A percentile compares a stretch with the other conserved stretches of the same genome.
These are phyloP conservation scores for Haliclystus octoradiatus DNA, from an alignment of 30 jellyfish, hydroid and myxozoan species.

Conservation along the genomic window DNA sequence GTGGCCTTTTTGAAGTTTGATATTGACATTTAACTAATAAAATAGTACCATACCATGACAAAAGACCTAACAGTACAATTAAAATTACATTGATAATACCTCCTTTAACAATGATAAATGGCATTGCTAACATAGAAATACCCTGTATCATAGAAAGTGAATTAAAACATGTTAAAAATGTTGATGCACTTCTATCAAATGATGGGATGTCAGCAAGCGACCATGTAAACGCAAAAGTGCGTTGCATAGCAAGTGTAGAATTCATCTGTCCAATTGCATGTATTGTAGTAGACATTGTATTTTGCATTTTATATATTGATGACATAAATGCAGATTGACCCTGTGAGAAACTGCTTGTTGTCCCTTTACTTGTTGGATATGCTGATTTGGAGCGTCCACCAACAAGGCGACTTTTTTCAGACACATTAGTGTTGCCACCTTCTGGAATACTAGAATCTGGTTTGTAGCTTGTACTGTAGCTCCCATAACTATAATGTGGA, in stretches of 20 bases:
- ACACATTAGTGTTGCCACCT: neutral
- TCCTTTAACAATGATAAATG: constrained; percentile 35
- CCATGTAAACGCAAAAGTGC: neutral
- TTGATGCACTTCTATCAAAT: constrained; percentile 49
- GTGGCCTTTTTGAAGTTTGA: constrained; percentile 21
- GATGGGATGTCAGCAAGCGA: constrained; percentile 58
- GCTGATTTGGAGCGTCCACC: neutral
- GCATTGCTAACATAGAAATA: constrained; percentile 51
- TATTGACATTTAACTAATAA: constrained; percentile 46
- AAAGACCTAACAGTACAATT: constrained; percentile 32
- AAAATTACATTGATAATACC: constrained; percentile 50
- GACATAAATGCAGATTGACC: neutral
- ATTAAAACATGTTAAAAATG: constrained; percentile 37
- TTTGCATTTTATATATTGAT: neutral
- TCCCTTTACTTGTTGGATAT: neutral
- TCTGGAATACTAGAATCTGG: neutral
- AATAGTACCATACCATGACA: constrained; percentile 31
- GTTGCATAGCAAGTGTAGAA: neutral
- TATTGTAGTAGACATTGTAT: neutral
- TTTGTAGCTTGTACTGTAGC: neutral
- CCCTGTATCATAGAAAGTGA: constrained; percentile 68
- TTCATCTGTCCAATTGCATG: neutral
- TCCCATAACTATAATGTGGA: neutral
- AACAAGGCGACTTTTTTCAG: neutral
- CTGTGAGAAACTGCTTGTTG: neutral